These are phyloP conservation scores for Podarcis muralis DNA, from an alignment of 2,113 vertebrate species.

Conservation along the genomic window DNA sequence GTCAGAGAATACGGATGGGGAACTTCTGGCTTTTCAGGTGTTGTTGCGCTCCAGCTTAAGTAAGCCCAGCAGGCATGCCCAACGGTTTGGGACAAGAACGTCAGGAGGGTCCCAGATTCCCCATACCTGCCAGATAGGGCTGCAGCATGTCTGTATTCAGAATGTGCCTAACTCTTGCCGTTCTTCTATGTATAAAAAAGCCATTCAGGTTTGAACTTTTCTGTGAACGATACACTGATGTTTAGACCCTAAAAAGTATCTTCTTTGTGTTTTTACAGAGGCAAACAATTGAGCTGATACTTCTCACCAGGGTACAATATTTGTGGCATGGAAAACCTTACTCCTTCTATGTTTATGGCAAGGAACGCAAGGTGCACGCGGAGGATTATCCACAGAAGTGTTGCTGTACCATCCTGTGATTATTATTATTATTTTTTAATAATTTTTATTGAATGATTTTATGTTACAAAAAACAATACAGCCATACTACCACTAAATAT, in stretches of 20 bases:
- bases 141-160: too few species aligned
- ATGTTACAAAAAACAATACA: too few species aligned
- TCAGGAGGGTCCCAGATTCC: too few species aligned
- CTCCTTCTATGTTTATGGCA: conserved; percentile 79
- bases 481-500: too few species aligned
- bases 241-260: background rate
- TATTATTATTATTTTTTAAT: too few species aligned
- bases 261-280: conserved; percentile 59
- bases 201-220: background rate
- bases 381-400: conserved; percentile 72
- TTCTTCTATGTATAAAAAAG: background rate
- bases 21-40: too few species aligned
- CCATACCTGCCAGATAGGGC: background rate
- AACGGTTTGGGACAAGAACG: too few species aligned
- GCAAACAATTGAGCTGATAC: conserved; percentile 79
- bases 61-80: too few species aligned
- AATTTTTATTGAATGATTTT: too few species aligned
- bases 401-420: conserved; percentile 23
- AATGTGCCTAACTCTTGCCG: background rate
- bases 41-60: too few species aligned
- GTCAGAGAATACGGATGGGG: too few species aligned
- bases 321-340: conserved; percentile 70
- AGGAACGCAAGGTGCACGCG: conserved; percentile 78
- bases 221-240: too few species aligned
- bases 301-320: conserved; percentile 77